Evolutionary conservation across 1,140 invertebrate species (phyloP).

Genomic region (Ptiloglossa arizonensis): DNA sequence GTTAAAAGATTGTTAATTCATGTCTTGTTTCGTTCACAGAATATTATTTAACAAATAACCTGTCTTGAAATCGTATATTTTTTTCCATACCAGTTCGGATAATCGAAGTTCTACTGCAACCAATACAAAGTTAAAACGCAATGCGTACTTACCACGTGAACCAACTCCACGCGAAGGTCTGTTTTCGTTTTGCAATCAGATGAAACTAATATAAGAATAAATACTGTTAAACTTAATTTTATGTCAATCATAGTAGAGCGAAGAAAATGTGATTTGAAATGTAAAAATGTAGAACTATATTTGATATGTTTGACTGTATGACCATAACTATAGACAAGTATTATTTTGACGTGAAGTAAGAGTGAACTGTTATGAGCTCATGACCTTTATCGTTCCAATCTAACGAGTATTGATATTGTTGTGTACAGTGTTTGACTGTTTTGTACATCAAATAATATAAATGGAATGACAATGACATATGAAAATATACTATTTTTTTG

Average conservation of each 20-base stretch:
- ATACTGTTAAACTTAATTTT: not conserved
- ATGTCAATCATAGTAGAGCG: not conserved
- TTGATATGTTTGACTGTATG: not conserved
- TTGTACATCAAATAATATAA: no score
- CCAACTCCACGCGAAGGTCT: conserved; percentile 35
- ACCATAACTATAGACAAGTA: not conserved
- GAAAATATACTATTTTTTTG: no score
- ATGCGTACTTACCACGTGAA: conserved; percentile 58
- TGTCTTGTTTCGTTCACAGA: no score
- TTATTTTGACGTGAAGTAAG: conserved; percentile 5
- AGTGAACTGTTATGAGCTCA: not conserved
- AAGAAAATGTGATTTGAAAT: not conserved
- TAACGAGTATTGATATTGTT: not conserved
- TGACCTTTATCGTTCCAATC: conserved; percentile 18
- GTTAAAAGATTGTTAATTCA: no score
- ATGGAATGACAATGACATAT: no score
- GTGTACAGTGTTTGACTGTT: not conserved
- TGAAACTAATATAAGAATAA: conserved; percentile 5
- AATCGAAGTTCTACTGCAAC: not conserved
- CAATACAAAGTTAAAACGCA: not conserved
- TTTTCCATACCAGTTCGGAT: no score
- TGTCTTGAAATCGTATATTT: no score
- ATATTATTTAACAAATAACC: no score
- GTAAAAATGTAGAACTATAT: not conserved
- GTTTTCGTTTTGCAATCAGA: conserved; percentile 3